Percentiles rank a stretch among this genome's conserved stretches.
Evolutionary conservation across 2,113 vertebrate species (phyloP).

Genomic region (Myrmophylax atrothorax): DNA sequence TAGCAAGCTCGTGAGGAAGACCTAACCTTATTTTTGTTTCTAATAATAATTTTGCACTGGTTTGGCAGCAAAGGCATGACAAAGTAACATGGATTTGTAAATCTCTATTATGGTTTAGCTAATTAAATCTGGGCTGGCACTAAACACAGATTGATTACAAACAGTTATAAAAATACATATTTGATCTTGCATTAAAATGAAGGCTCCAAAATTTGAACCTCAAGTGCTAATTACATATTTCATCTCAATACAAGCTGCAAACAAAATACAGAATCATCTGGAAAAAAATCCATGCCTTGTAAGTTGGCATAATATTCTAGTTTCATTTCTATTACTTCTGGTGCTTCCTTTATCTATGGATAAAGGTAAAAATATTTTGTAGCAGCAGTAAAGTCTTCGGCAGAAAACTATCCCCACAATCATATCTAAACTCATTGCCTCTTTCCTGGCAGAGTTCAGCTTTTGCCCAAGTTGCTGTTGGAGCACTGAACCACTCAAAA

Average conservation of each 20-base stretch:
- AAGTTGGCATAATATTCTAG: background rate
- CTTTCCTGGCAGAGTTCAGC: background rate
- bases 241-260: background rate
- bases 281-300: background rate
- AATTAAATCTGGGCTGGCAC: background rate
- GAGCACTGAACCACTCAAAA: background rate
- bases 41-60: slow-evolving; percentile 23
- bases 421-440: background rate
- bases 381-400: background rate
- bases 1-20: slow-evolving; percentile 39
- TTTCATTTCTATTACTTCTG: background rate
- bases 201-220: background rate
- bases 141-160: background rate
- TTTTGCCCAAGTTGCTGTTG: background rate
- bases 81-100: background rate
- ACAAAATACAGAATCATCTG: background rate
- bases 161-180: background rate
- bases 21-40: slow-evolving; percentile 1
- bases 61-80: slow-evolving; percentile 8
- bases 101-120: background rate
- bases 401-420: background rate
- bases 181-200: background rate
- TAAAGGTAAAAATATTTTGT: background rate
- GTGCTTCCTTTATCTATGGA: background rate
- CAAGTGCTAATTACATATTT: background rate